Evolutionary conservation across 2,797 vertebrate species (phyloP), one percentile per base, ranked within the genome.

Genomic region (Crypturellus tataupa): DNA sequence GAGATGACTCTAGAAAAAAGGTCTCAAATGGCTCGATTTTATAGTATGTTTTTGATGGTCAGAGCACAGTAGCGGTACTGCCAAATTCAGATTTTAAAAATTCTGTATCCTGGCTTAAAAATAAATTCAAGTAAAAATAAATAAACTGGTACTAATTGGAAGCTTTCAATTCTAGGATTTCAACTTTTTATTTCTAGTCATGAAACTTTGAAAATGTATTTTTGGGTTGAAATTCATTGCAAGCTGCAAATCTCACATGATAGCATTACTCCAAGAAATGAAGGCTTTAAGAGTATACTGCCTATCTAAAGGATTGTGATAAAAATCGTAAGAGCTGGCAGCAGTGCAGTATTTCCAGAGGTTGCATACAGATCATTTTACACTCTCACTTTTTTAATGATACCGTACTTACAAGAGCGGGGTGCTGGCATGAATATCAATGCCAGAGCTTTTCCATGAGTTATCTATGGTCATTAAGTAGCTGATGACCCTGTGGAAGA

Each of bases 271-370:
- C 59, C 1, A 1, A 80, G 70, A 93, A 91, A 75, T 25, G 35
- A 51, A 78, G 29, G 40, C 55, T 82, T 89, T 16, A 6, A 68
- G 65, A 90, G 78, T 65, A 72, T 4, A 42, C 16, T 70, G 37
- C 17, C 0, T 77, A 62, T 89, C 67, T 86, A 79, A 78, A 35
- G 40, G 55, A 51, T 3, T 85, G 25, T 37, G 69, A 85, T 83
- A 75, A 92, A 70, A 95, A 93, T 89, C 62, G 62, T 17, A 51
- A 7, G 49, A 85, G 23, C 5, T 95, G 75, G 53, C 75, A 89
- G 68, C 10, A 2, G 16, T 79, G 47, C 27, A 56, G 44, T 93
- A 51, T 79, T 78, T 62, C 51, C 78, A 46, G 87, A 84, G 44
- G 81, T 82, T 90, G 15, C 78, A 68, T 78, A 59, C 33, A 67